Conservation (phyloP, 2,113 vertebrate genomes). For the Chaenogobius annularis region DNA sequence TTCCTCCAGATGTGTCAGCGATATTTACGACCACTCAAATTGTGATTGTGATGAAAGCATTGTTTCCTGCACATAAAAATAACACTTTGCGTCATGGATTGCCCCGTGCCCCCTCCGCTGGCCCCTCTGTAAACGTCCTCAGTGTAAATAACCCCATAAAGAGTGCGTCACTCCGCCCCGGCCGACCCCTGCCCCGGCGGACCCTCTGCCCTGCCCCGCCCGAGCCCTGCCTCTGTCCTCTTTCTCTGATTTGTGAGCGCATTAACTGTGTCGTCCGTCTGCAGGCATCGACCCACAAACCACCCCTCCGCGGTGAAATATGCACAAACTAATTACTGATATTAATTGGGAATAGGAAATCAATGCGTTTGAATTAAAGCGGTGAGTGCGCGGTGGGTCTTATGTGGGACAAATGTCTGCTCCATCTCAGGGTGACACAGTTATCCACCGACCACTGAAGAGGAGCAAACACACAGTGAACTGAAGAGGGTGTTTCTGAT, state of each 20-base stretch:
- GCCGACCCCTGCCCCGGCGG: neutral
- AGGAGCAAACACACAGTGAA: too few relatives aligned
- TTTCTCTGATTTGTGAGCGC: constrained; percentile 20
- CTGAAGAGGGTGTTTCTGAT: too few relatives aligned
- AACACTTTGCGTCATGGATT: neutral
- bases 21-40: too few relatives aligned
- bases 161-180: neutral
- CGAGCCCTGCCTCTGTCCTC: neutral
- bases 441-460: constrained; percentile 7
- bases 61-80: too few relatives aligned
- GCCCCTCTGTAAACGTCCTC: constrained; percentile 34
- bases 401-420: constrained; percentile 75
- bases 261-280: constrained; percentile 78
- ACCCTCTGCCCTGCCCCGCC: too few relatives aligned
- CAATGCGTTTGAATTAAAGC: constrained; percentile 86
- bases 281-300: constrained; percentile 79
- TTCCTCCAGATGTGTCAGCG: too few relatives aligned
- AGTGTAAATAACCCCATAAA: constrained; percentile 15
- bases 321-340: constrained; percentile 93
- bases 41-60: too few relatives aligned
- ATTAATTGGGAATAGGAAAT: constrained; percentile 99
- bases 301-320: constrained; percentile 79
- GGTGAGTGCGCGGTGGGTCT: constrained; percentile 55
- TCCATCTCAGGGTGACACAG: constrained; percentile 27
- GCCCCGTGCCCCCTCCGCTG: constrained; percentile 13